Base-by-base conservation (phyloP, 2,888 invertebrate genomes). In the Mylabris sibirica region DNA sequence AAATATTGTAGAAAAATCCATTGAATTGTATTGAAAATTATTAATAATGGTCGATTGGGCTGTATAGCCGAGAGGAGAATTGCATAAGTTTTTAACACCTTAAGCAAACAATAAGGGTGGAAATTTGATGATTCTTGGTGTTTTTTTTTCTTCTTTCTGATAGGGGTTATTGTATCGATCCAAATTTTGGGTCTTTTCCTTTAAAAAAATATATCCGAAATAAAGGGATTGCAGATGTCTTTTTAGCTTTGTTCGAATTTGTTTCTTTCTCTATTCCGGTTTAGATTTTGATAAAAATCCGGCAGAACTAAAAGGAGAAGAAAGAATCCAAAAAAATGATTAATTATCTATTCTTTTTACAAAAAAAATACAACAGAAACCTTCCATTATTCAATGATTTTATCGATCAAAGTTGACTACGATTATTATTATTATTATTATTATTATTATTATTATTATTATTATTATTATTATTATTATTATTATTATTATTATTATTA, bases 81-180 rank as follows among this genome's bases (percentile, higher is more conserved):
- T 44, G 44, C 44, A 44, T 17, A 11, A 49, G 49, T 49, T 49
- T 49, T 49, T 49, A 49, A 49, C 49, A 49, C 49, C 49, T 49
- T 49, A 49, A 49, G 20, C 20, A 20, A 49, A 49, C 49, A 49
- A 49, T 49, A 49, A 20, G 49, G 49, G 49, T 20, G 49, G 49
- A 49, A 49, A 49, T 49, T 49, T 9, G 49, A 49, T 49, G 20
- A 20, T 49, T 49, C 20, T 49, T 9, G 17, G 44, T 17, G 4
- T 1, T 8, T 3, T 8, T 20, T 20, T 49, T 49, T 49, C 8
- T n/a, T 17, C 4, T 1, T 20, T 49, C 3, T 20, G 4, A 30
- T 4, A 8, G 30, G 30, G 8, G 30, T 8, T 30, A 30, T 30
- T 30, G 5, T 30, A 30, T 5, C 30, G 30, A 30, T 0, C 8